phyloP scores from a whole-genome alignment of 2,113 vertebrate genomes.

The Channa maculata region DNA sequence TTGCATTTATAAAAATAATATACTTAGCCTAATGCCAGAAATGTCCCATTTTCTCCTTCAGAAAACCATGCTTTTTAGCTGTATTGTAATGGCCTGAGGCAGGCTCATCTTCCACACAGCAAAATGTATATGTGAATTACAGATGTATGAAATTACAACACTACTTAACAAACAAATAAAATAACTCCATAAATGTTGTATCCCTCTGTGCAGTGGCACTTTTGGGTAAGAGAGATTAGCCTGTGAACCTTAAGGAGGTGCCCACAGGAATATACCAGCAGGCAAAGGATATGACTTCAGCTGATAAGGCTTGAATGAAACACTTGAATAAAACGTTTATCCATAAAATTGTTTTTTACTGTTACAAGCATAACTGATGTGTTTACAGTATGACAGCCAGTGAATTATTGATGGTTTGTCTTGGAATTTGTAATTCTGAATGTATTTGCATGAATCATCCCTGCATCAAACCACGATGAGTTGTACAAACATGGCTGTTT shows the following conservation, averaged over 20 bases:
- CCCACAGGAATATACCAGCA: constrained; percentile 57
- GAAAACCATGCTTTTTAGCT: background rate
- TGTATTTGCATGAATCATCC: background rate
- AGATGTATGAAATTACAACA: background rate
- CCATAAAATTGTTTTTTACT: constrained; percentile 32
- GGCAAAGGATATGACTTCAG: constrained; percentile 65
- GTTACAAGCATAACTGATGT: constrained; percentile 9
- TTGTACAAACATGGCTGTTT: background rate
- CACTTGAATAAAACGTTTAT: constrained; percentile 68
- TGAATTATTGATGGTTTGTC: constrained; percentile 37
- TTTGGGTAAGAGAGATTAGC: constrained; percentile 61
- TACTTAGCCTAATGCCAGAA: background rate
- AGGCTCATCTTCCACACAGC: background rate
- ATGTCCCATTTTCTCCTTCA: background rate
- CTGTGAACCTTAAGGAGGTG: constrained; percentile 42
- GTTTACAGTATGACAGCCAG: background rate
- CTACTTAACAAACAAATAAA: background rate
- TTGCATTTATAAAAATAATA: too few species aligned
- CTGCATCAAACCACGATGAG: background rate
- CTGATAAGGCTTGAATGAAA: constrained; percentile 69
- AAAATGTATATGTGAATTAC: background rate
- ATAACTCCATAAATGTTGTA: background rate
- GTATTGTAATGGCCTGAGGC: too few species aligned
- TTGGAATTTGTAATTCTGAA: constrained; percentile 12
- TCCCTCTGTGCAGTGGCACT: constrained; percentile 14